Evolutionary conservation across 1,140 invertebrate species (phyloP).

Genomic region (Drosophila mayri): DNA sequence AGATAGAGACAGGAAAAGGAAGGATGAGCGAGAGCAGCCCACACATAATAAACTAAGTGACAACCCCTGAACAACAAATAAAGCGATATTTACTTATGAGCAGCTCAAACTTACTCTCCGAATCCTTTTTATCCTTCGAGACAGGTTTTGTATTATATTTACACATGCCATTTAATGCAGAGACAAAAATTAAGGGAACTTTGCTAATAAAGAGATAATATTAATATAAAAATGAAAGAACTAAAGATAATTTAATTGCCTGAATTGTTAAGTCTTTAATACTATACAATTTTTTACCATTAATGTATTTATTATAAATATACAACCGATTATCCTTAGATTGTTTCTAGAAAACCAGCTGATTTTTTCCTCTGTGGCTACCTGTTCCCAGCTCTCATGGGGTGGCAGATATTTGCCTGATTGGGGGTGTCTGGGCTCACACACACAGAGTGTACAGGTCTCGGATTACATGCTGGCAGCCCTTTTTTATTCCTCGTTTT

Average conservation of each 20-base stretch:
- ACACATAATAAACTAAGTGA: constrained; percentile 27
- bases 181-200: not conserved
- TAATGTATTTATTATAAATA: not conserved
- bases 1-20: not conserved
- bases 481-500: constrained; percentile 25
- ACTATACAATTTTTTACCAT: not conserved
- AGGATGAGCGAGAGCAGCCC: not conserved
- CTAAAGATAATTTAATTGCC: no score
- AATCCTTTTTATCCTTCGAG: constrained; percentile 47
- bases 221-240: not conserved
- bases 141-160: constrained; percentile 54
- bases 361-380: constrained; percentile 37
- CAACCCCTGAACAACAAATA: constrained; percentile 50
- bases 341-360: no score
- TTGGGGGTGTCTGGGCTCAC: constrained; percentile 28
- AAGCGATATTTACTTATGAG: constrained; percentile 45
- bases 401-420: constrained; percentile 33
- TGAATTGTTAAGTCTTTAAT: not conserved
- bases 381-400: constrained; percentile 34
- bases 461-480: constrained; percentile 74
- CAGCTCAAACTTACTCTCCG: constrained; percentile 24
- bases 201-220: not conserved
- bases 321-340: not conserved
- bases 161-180: constrained; percentile 63
- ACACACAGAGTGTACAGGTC: constrained; percentile 40